phyloP scores from a whole-genome alignment of 2,113 vertebrate genomes.

The Calypte anna region DNA sequence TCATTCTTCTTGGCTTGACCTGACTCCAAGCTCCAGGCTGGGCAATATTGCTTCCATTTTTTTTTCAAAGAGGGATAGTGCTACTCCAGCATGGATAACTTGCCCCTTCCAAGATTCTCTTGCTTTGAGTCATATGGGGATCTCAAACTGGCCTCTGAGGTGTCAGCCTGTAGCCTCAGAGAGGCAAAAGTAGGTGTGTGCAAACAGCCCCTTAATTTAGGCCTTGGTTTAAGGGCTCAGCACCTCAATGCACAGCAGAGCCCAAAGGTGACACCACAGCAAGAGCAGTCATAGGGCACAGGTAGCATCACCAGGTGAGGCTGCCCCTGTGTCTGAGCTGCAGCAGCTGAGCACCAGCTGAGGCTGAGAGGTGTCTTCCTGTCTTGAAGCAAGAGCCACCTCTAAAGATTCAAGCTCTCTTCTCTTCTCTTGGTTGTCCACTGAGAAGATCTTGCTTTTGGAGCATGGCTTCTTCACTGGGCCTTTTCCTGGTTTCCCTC shows the following conservation, averaged over 20 bases:
- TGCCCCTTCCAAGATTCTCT: not conserved
- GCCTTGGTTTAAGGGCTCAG: not conserved
- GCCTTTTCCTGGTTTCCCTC: not conserved
- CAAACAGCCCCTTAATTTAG: not conserved
- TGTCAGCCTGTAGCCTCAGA: not conserved
- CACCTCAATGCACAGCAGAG: accelerated
- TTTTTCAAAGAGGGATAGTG: not conserved
- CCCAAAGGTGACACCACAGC: not conserved
- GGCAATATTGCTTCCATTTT: not conserved
- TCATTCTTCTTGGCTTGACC: not conserved
- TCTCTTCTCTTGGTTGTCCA: not conserved
- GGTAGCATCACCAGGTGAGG: accelerated
- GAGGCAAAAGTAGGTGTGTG: not conserved
- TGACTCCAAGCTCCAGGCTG: not conserved
- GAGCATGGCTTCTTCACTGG: not conserved
- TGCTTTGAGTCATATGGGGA: not conserved
- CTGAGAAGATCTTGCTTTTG: not conserved
- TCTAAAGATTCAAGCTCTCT: not conserved
- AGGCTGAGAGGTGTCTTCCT: not conserved
- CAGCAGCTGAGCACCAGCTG: not conserved
- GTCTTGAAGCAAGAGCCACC: not conserved
- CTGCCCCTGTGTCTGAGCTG: accelerated
- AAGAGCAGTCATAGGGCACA: not conserved
- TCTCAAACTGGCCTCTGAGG: not conserved
- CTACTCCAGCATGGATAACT: not conserved